A percentile compares a stretch with the other conserved stretches of the same genome.
phyloP scores from a whole-genome alignment of 1,140 invertebrate genomes.

The Zaprionus kolodkinae region DNA sequence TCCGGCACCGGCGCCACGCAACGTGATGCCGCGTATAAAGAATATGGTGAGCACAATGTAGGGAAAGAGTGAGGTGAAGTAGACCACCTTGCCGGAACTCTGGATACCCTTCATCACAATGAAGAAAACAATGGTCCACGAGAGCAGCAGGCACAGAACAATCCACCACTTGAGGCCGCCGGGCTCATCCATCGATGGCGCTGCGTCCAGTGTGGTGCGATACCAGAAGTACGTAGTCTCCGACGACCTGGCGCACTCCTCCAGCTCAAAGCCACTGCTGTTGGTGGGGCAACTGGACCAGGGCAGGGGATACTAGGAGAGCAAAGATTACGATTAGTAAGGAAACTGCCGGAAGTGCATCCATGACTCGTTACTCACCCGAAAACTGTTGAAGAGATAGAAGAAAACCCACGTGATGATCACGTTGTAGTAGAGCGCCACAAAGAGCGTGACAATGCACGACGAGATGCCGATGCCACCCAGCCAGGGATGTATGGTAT shows the following conservation, averaged over 20 bases:
- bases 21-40: slow-evolving; percentile 95
- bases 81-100: slow-evolving; percentile 98
- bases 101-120: slow-evolving; percentile 99
- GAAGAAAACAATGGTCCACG: slow-evolving; percentile 98
- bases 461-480: slow-evolving; percentile 95
- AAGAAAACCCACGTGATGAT: slow-evolving; percentile 99
- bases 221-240: slow-evolving; percentile 97
- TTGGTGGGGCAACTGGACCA: slow-evolving; percentile 94
- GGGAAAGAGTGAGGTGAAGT: slow-evolving; percentile 98
- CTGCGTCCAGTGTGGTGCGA: slow-evolving; percentile 92
- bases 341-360: too few relatives aligned
- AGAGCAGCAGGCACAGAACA: slow-evolving; percentile 94
- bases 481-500: slow-evolving; percentile 96
- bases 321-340: too few relatives aligned
- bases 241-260: slow-evolving; percentile 92
- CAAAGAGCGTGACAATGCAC: slow-evolving; percentile 96
- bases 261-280: slow-evolving; percentile 86
- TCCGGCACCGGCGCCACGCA: slow-evolving; percentile 94
- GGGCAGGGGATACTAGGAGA: slow-evolving; percentile 89
- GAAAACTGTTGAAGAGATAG: slow-evolving; percentile 95
- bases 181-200: slow-evolving; percentile 92
- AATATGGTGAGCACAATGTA: slow-evolving; percentile 98
- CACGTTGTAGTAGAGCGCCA: slow-evolving; percentile 98
- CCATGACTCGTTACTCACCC: slow-evolving; percentile 86
- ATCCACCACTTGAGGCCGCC: slow-evolving; percentile 97